Conservation (phyloP, 2,113 vertebrate genomes). For the Montifringilla adamsi region DNA sequence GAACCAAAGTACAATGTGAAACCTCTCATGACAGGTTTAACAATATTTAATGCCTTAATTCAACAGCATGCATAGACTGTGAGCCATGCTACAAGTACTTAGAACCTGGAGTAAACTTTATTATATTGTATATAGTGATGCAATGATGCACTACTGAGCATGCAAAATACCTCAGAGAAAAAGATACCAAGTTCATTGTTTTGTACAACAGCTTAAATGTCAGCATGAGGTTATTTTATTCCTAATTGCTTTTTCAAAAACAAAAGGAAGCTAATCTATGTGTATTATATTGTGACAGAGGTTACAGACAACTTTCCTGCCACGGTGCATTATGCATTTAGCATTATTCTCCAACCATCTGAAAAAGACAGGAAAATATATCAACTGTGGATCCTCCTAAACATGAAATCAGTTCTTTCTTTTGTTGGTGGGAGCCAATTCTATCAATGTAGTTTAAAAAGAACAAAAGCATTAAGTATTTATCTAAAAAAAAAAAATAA, state of each 20-base stretch:
- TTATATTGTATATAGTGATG: neutral
- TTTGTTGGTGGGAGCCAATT: neutral
- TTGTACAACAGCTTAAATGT: constrained; percentile 23
- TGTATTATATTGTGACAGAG: neutral
- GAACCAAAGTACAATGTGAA: neutral
- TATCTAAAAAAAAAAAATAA: neutral
- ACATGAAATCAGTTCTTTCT: neutral
- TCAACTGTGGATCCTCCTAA: neutral
- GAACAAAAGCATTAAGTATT: neutral
- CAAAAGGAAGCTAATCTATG: neutral
- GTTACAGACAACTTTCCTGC: neutral
- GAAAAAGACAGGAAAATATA: neutral
- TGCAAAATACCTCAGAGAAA: constrained; percentile 36
- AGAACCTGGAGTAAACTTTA: neutral
- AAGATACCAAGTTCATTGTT: neutral
- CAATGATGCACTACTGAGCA: neutral
- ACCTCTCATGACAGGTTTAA: neutral
- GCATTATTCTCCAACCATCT: neutral
- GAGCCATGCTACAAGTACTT: neutral
- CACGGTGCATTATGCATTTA: neutral
- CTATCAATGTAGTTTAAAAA: neutral
- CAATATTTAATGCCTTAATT: constrained; percentile 42
- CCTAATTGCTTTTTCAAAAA: constrained; percentile 12
- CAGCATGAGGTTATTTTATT: constrained; percentile 38
- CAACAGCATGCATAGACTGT: neutral